These are phyloP conservation scores for Lobophora halterata DNA, from an alignment of 2,888 invertebrate genomes.

Conservation along the genomic window DNA sequence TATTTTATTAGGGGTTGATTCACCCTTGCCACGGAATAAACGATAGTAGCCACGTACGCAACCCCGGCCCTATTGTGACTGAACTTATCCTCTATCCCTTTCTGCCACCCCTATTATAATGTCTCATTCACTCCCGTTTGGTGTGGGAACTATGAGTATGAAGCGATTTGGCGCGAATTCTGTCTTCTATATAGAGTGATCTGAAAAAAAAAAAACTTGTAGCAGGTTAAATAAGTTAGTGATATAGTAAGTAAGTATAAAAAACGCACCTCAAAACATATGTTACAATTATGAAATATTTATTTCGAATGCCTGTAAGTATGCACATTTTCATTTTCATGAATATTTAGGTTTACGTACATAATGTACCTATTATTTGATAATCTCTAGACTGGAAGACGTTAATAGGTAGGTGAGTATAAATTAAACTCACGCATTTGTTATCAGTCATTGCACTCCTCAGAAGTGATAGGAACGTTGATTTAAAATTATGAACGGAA, in stretches of 20 bases:
- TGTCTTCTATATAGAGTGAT: not conserved
- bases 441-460: constrained; percentile 69
- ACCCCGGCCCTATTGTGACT: too few species aligned
- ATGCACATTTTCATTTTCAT: too few species aligned
- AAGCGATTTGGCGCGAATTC: constrained; percentile 41
- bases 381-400: constrained; percentile 16
- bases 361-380: too few species aligned
- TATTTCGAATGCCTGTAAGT: too few species aligned
- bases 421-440: constrained; percentile 27
- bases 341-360: too few species aligned
- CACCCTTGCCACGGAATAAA: constrained; percentile 72
- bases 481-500: constrained; percentile 14
- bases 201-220: too few species aligned
- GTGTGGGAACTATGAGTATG: constrained; percentile 29
- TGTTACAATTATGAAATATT: too few species aligned
- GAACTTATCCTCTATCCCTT: constrained; percentile 55
- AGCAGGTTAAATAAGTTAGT: too few species aligned
- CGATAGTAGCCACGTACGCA: too few species aligned
- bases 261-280: not conserved
- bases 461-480: constrained; percentile 25
- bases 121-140: constrained; percentile 56
- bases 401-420: too few species aligned
- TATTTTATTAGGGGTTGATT: constrained; percentile 72
- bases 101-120: constrained; percentile 58
- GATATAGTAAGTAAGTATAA: not conserved